A percentile compares a stretch with the other conserved stretches of the same genome.
Conservation (phyloP, 2,113 vertebrate genomes). For the Jacana jacana region DNA sequence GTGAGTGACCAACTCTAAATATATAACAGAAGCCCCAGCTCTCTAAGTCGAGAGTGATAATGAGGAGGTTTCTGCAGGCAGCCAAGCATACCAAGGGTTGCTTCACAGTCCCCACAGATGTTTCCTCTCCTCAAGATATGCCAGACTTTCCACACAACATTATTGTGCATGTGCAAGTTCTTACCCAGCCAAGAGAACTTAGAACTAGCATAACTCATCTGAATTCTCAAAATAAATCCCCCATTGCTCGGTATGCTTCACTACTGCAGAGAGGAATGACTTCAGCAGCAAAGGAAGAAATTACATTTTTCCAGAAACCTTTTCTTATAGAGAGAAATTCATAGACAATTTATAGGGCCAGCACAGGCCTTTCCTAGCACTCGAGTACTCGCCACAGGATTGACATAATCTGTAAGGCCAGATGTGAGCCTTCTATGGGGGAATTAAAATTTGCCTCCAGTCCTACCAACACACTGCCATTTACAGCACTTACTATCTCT, state of each 20-base stretch:
- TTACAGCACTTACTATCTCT: not conserved
- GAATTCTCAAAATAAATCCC: not conserved
- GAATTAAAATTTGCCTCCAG: not conserved
- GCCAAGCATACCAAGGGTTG: not conserved
- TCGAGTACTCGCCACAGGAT: not conserved
- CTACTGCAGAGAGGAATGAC: not conserved
- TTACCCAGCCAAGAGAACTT: not conserved
- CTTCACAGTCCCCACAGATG: not conserved
- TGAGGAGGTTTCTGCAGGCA: not conserved
- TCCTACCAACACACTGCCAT: not conserved
- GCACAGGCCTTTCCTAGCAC: not conserved
- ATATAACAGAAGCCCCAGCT: not conserved
- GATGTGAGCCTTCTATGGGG: not conserved
- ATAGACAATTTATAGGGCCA: not conserved
- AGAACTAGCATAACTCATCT: not conserved
- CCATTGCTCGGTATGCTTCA: not conserved
- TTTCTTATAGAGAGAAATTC: not conserved
- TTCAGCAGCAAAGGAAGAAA: not conserved
- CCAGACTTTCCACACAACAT: not conserved
- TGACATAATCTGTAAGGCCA: not conserved
- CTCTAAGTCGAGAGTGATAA: not conserved
- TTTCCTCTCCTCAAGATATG: not conserved
- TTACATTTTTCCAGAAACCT: not conserved
- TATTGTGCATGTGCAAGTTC: not conserved
- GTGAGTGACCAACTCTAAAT: not conserved